Conservation (phyloP, 2,888 invertebrate species). For the Idaea straminata region DNA sequence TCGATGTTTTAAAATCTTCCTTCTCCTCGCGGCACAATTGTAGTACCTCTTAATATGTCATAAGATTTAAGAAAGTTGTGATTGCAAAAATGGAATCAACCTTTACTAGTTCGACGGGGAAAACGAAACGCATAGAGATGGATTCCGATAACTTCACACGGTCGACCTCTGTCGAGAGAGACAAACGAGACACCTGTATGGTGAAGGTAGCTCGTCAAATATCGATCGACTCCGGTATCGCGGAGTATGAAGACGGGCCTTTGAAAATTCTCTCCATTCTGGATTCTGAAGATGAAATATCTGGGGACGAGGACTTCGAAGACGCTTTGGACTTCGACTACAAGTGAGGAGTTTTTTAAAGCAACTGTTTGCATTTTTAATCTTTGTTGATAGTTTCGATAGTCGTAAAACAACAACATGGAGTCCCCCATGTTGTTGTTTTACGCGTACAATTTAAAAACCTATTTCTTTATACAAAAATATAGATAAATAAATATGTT, state of each 20-base stretch:
- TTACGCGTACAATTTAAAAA: too few species aligned
- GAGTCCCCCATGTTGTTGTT: too few species aligned
- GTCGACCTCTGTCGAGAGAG: slow-evolving; percentile 31
- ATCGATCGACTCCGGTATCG: slow-evolving; percentile 51
- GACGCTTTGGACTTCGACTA: slow-evolving; percentile 31
- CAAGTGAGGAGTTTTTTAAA: slow-evolving; percentile 35
- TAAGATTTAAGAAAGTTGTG: slow-evolving; percentile 6
- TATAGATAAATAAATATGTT: too few species aligned
- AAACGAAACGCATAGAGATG: slow-evolving; percentile 35
- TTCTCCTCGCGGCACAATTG: slow-evolving; percentile 16
- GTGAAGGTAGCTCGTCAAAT: slow-evolving; percentile 33
- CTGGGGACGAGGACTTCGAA: slow-evolving; percentile 43
- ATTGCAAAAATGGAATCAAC: slow-evolving; percentile 28
- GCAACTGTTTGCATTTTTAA: background rate
- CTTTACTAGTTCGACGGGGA: slow-evolving; percentile 39
- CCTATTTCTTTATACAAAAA: too few species aligned
- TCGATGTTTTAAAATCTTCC: slow-evolving; percentile 5
- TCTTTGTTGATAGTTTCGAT: background rate
- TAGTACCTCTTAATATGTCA: slow-evolving; percentile 10
- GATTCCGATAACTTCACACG: slow-evolving; percentile 42
- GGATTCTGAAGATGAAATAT: slow-evolving; percentile 46
- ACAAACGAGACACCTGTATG: slow-evolving; percentile 25
- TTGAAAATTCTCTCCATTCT: slow-evolving; percentile 27
- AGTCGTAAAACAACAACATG: too few species aligned
- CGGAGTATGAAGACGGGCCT: slow-evolving; percentile 36